phyloP scores from a whole-genome alignment of 2,888 invertebrate species.

The Andricus curvator region DNA sequence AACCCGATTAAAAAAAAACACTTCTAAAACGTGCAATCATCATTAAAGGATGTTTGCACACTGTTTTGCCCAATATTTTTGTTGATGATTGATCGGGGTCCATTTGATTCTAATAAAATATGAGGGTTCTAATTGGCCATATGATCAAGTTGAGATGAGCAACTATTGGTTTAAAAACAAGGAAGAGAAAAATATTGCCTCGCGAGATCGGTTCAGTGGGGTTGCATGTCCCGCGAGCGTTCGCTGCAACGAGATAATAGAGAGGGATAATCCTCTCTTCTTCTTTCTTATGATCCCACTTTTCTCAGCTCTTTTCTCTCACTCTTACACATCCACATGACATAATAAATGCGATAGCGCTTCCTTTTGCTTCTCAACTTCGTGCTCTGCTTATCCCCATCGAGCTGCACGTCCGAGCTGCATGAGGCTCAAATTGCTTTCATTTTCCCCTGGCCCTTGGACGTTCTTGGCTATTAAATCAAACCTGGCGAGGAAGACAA shows the following conservation, averaged over 20 bases:
- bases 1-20: neutral
- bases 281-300: slow-evolving; percentile 37
- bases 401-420: slow-evolving; percentile 58
- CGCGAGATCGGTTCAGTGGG: neutral
- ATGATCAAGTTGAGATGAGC: neutral
- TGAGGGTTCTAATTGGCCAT: neutral
- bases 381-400: slow-evolving; percentile 53
- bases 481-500: slow-evolving; percentile 58
- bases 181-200: neutral
- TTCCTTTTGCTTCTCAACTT: slow-evolving; percentile 55
- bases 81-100: neutral
- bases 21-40: neutral
- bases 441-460: slow-evolving; percentile 58
- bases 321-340: slow-evolving; percentile 47
- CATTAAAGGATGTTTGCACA: neutral
- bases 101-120: neutral
- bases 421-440: slow-evolving; percentile 64
- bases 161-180: neutral
- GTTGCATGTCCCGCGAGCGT: neutral
- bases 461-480: slow-evolving; percentile 64
- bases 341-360: slow-evolving; percentile 65
- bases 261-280: slow-evolving; percentile 38
- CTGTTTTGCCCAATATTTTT: neutral
- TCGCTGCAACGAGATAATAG: slow-evolving; percentile 27
- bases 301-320: slow-evolving; percentile 44